Evolutionary conservation across 1,140 invertebrate species (phyloP).

Genomic region (Oedothorax gibbosus): DNA sequence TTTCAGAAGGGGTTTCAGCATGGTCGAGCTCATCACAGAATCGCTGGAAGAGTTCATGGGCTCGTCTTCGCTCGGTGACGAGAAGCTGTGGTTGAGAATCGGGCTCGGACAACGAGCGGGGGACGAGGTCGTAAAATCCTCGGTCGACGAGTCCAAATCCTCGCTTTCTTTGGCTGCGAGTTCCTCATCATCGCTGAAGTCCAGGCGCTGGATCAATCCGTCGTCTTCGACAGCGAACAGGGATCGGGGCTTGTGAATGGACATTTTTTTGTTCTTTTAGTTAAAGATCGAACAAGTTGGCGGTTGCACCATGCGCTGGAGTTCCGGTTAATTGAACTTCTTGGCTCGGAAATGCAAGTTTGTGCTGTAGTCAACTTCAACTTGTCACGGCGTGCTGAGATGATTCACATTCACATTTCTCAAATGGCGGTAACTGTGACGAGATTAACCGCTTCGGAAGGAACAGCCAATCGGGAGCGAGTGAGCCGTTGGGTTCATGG

Average conservation of each 20-base stretch:
- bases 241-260: background rate
- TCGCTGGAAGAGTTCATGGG: conserved; percentile 19
- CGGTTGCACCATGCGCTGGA: no score
- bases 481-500: background rate
- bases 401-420: background rate
- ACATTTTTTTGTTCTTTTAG: no score
- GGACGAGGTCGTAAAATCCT: background rate
- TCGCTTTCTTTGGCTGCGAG: background rate
- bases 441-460: background rate
- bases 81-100: background rate
- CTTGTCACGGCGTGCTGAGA: no score
- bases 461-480: background rate
- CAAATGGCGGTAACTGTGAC: background rate
- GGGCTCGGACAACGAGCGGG: background rate
- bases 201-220: conserved; percentile 18
- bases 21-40: conserved; percentile 11
- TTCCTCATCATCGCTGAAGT: conserved; percentile 28
- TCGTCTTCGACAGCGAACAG: conserved; percentile 41
- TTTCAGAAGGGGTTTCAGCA: background rate
- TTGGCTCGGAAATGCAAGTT: no score
- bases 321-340: no score
- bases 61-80: background rate
- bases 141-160: background rate
- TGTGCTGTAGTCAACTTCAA: background rate
- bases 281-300: no score